Evolutionary conservation across 2,113 vertebrate genomes (phyloP).

Genomic region (Microcebus griseorufus): DNA sequence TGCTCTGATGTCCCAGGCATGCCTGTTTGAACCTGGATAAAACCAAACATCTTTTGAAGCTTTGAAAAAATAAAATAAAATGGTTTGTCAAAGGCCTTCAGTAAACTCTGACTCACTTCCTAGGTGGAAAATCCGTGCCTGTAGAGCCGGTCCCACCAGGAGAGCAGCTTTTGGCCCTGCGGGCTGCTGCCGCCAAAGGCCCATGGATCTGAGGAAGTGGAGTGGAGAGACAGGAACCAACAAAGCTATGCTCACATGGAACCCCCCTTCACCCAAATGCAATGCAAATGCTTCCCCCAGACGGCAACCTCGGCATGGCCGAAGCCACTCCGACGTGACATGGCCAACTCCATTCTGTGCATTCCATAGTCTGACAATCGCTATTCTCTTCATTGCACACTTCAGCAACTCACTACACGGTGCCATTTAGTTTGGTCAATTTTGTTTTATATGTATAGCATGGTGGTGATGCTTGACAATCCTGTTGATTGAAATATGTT

Average conservation of each 20-base stretch:
- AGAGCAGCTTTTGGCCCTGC: not conserved
- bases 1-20: not conserved
- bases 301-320: not conserved
- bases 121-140: not conserved
- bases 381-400: not conserved
- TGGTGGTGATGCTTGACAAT: not conserved
- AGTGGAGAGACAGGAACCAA: not conserved
- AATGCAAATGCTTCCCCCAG: not conserved
- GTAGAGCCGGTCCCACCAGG: not conserved
- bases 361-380: not conserved
- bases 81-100: not conserved
- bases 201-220: not conserved
- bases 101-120: not conserved
- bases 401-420: rapidly evolving
- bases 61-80: not conserved
- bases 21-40: not conserved
- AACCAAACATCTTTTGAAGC: not conserved
- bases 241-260: rapidly evolving
- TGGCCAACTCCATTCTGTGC: not conserved
- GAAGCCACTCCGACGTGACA: not conserved
- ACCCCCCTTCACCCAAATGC: not conserved
- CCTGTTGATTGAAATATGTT: not conserved
- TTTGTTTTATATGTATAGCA: not conserved
- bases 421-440: not conserved
- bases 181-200: no score